Evolutionary conservation across 1,140 invertebrate species (phyloP).

Genomic region (Condylostylus longicornis): DNA sequence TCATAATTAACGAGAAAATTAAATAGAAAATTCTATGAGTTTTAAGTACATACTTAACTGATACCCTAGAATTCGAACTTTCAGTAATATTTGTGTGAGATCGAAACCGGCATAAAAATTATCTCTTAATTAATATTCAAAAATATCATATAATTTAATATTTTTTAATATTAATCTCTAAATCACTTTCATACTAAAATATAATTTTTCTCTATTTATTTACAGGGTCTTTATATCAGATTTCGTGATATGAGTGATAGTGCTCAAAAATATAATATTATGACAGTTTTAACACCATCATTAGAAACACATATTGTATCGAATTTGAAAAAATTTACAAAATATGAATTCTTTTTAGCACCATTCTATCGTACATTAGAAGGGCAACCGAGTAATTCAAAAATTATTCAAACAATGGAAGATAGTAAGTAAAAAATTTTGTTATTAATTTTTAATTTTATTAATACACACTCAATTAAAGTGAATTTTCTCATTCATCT

Average conservation of each 20-base stretch:
- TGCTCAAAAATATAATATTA: slow-evolving; percentile 48
- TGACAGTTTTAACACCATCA: slow-evolving; percentile 50
- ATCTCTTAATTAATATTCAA: too few species aligned
- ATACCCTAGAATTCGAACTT: too few species aligned
- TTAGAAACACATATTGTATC: slow-evolving; percentile 50
- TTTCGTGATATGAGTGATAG: slow-evolving; percentile 63
- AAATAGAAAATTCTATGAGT: too few species aligned
- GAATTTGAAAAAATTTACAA: slow-evolving; percentile 64
- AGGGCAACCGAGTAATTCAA: slow-evolving; percentile 64
- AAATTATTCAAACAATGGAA: slow-evolving; percentile 50
- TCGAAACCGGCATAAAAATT: too few species aligned
- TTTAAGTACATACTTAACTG: too few species aligned
- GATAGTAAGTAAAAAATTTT: slow-evolving; percentile 37
- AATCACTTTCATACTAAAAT: too few species aligned
- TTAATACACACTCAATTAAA: background rate
- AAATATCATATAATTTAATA: too few species aligned
- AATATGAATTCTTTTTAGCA: slow-evolving; percentile 79
- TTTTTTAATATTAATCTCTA: too few species aligned
- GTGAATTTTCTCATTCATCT: background rate
- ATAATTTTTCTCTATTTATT: too few species aligned
- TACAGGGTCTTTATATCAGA: slow-evolving; percentile 86
- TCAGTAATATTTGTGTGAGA: too few species aligned
- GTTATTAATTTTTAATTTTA: background rate
- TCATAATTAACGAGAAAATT: too few species aligned
- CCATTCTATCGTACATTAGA: slow-evolving; percentile 73